phyloP scores from a whole-genome alignment of 2,888 invertebrate genomes.

The Pachycephus smyrnensis region DNA sequence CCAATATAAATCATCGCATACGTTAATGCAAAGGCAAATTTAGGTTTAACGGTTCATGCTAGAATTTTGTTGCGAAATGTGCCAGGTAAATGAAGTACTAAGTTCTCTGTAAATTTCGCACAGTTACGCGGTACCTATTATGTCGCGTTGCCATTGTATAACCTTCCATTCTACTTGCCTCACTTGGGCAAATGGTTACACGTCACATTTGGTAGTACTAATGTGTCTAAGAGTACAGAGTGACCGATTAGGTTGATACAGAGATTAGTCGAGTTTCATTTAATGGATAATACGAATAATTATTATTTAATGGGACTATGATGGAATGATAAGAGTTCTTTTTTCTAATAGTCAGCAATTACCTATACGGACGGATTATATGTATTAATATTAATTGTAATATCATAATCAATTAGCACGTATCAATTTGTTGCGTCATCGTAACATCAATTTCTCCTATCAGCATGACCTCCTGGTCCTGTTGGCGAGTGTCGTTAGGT shows the following conservation, averaged over 20 bases:
- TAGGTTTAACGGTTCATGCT: background rate
- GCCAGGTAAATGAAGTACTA: background rate
- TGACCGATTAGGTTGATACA: background rate
- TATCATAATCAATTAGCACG: background rate
- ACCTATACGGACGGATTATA: background rate
- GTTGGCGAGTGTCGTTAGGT: background rate
- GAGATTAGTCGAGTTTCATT: background rate
- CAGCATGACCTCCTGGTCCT: background rate
- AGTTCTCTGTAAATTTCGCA: background rate
- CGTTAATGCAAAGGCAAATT: background rate
- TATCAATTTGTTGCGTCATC: background rate
- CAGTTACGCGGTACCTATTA: background rate
- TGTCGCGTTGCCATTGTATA: background rate
- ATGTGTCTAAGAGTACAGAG: background rate
- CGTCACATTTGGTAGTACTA: background rate
- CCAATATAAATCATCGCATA: background rate
- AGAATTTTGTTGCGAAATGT: background rate
- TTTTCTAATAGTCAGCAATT: background rate
- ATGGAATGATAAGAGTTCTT: background rate
- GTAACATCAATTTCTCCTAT: background rate
- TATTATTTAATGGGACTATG: background rate
- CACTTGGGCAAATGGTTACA: background rate
- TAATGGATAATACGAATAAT: background rate
- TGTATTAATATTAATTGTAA: background rate
- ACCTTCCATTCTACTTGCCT: background rate